Conservation (phyloP, 2,888 invertebrate species). For the Caenorhabditis afra region DNA sequence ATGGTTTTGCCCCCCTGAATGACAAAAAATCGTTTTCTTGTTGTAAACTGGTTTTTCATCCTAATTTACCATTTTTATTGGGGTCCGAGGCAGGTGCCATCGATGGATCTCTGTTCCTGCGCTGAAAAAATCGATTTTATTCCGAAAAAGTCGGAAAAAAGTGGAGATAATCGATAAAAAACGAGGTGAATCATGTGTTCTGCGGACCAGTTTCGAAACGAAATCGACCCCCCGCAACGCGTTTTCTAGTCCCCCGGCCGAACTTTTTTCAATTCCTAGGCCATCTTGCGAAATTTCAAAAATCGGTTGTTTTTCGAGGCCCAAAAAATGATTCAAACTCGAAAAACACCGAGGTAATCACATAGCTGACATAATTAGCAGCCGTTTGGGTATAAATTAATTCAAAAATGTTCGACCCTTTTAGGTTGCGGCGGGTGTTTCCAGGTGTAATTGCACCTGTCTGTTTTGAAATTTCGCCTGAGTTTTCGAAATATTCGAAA, state of each 20-base stretch:
- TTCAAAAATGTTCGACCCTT: no score
- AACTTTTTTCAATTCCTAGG: background rate
- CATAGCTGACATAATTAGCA: no score
- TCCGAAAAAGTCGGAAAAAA: background rate
- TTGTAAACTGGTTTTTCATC: conserved; percentile 12
- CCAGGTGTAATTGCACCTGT: no score
- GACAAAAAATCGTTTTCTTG: background rate
- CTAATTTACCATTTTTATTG: background rate
- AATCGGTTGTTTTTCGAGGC: background rate
- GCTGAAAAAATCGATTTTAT: conserved; percentile 5
- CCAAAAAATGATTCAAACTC: background rate
- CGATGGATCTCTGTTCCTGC: background rate
- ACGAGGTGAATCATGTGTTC: background rate
- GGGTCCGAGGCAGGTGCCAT: conserved; percentile 19
- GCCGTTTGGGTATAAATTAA: no score
- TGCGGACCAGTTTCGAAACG: background rate
- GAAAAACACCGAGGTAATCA: no score
- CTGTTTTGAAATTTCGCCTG: background rate
- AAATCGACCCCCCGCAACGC: background rate
- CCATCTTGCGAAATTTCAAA: background rate
- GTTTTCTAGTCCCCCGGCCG: background rate
- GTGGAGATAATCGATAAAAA: conserved; percentile 2
- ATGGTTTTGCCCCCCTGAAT: background rate
- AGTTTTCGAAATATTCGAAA: background rate
- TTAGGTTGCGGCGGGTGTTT: no score